Base-by-base conservation (phyloP, 2,888 invertebrate species). In the Chrysolina americana region DNA sequence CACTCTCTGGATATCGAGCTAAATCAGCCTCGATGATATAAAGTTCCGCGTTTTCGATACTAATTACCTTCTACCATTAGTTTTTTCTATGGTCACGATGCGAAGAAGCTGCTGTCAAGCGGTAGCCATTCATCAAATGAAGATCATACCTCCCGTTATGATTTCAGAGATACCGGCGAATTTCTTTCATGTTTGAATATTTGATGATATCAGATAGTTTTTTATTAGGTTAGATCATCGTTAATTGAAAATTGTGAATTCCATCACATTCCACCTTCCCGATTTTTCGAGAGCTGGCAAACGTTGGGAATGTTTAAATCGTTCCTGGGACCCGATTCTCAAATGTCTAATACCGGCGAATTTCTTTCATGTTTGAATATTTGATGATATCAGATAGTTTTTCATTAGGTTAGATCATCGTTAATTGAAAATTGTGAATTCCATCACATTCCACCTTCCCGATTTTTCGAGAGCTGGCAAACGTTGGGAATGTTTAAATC, bases 71-170 rank as follows among this genome's bases (percentile, higher is more conserved):
- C n/a, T n/a, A 9, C 9, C 11, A 13, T 13, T 53, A 53, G 21
- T 36, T 59, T 59, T 59, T 59, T 59, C 28, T n/a, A n/a, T n/a
- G 23, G 36, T 59, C 59, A 59, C 59, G 59, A 59, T 36, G 36
- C 9, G 36, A 59, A 59, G 36, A 59, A 53, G 53, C 53, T 53
- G 21, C 53, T 53, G 53, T 21, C 19, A 21, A 59, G 59, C 17
- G 36, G 59, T n/a, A 36, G 59, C 59, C 59, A 9, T 59, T 59
- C 59, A 59, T n/a, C 59, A 28, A 47, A 59, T 28, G 28, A 36
- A 59, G 59, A 59, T 28, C 59, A 11, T 59, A 59, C 36, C 59
- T 59, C 36, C 59, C 59, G 59, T 59, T 56, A 56, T 13, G 56
- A 56, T 11, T 11, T 23, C 10, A 19, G 19, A 56, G 21, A 48